A percentile compares a stretch with the other conserved stretches of the same genome.
These are phyloP conservation scores for Papilio polyxenes DNA, from an alignment of 1,140 invertebrate genomes.

Conservation along the genomic window DNA sequence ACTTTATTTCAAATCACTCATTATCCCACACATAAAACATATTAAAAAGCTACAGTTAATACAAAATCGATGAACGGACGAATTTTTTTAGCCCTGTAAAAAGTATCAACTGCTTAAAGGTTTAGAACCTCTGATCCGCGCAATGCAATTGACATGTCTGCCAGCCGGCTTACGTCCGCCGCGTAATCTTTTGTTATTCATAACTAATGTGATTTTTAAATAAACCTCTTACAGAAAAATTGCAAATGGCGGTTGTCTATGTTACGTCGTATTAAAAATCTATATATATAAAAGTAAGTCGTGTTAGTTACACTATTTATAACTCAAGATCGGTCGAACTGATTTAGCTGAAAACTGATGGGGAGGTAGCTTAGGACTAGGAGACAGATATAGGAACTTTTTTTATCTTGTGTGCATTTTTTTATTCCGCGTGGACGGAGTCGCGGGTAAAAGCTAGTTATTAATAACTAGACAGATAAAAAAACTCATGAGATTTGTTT, in stretches of 20 bases:
- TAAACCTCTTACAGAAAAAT: conserved; percentile 30
- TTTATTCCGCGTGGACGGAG: too few species aligned
- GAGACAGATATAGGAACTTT: too few species aligned
- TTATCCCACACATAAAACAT: background rate
- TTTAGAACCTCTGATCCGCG: conserved; percentile 30
- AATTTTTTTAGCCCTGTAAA: background rate
- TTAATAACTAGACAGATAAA: too few species aligned
- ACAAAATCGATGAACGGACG: background rate
- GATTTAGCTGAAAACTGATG: too few species aligned
- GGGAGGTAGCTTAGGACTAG: too few species aligned
- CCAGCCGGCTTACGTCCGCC: conserved; percentile 29
- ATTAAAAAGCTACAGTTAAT: background rate
- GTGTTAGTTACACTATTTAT: too few species aligned
- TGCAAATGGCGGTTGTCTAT: background rate
- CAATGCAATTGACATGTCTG: conserved; percentile 40
- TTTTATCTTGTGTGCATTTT: too few species aligned
- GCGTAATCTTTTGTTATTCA: conserved; percentile 37
- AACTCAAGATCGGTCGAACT: too few species aligned
- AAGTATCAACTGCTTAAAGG: conserved; percentile 11
- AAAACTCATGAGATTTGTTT: too few species aligned
- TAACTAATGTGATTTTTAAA: conserved; percentile 38
- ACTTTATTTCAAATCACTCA: background rate
- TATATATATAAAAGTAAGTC: too few species aligned
- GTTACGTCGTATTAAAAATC: background rate
- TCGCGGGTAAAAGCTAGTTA: too few species aligned